These are phyloP conservation scores for Cynoglossus semilaevis DNA, from an alignment of 2,113 vertebrate genomes.

Conservation along the genomic window DNA sequence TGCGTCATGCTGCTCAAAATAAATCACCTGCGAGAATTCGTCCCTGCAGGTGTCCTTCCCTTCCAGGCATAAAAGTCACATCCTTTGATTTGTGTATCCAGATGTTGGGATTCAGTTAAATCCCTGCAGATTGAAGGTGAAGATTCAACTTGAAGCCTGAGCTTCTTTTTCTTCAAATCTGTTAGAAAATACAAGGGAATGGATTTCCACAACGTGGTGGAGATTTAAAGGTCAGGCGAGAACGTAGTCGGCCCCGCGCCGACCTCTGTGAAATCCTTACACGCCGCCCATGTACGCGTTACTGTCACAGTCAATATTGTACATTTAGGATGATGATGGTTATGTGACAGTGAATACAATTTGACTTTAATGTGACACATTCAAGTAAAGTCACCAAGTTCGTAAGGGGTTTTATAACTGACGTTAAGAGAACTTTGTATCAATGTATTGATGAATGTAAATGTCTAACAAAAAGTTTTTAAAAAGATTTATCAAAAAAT, in stretches of 20 bases:
- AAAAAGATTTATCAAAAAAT: no score
- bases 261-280: constrained; percentile 34
- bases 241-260: constrained; percentile 27
- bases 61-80: constrained; percentile 29
- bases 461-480: no score
- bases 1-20: constrained; percentile 4
- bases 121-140: constrained; percentile 34
- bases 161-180: constrained; percentile 32
- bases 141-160: constrained; percentile 47
- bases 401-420: no score
- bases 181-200: constrained; percentile 43
- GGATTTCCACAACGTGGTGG: constrained; percentile 45
- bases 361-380: neutral
- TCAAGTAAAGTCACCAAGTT: no score
- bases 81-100: constrained; percentile 24
- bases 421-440: no score
- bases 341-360: neutral
- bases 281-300: constrained; percentile 35
- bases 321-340: constrained; percentile 1
- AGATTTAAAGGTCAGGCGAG: constrained; percentile 56
- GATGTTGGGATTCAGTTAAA: constrained; percentile 35
- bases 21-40: constrained; percentile 9
- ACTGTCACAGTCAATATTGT: constrained; percentile 7
- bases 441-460: no score
- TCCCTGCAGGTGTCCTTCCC: constrained; percentile 14